Percentiles rank a stretch among this genome's conserved stretches.
Conservation (phyloP, 2,797 vertebrate species). For the Hemibagrus guttatus region DNA sequence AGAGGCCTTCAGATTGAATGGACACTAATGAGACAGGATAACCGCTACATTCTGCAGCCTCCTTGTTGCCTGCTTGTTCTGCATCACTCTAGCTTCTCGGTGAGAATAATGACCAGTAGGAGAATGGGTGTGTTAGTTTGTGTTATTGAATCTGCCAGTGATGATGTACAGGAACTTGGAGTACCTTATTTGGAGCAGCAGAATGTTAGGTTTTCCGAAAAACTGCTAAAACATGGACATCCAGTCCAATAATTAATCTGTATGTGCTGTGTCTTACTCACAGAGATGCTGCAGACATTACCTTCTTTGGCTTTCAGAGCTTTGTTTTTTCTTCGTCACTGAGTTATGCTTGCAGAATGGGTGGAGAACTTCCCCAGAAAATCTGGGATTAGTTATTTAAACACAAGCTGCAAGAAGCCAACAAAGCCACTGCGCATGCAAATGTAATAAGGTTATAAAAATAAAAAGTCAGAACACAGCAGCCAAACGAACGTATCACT, state of each 20-base stretch:
- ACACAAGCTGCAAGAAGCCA: slow-evolving; percentile 20
- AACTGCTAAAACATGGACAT: background rate
- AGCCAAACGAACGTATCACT: slow-evolving; percentile 13
- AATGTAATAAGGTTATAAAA: slow-evolving; percentile 39
- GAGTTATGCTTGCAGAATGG: slow-evolving; percentile 18
- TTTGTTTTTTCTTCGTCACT: background rate
- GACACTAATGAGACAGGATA: slow-evolving; percentile 32
- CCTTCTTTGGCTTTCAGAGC: background rate
- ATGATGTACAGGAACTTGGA: background rate
- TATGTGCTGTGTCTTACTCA: background rate
- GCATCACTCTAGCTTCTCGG: background rate
- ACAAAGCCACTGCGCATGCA: slow-evolving; percentile 12
- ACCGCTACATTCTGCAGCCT: slow-evolving; percentile 12
- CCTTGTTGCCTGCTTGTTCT: background rate
- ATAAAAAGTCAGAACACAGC: background rate
- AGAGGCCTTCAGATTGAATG: slow-evolving; percentile 3
- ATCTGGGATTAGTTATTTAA: slow-evolving; percentile 44
- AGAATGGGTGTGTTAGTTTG: background rate
- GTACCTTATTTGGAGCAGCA: background rate
- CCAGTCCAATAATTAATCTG: background rate
- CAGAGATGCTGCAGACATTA: background rate
- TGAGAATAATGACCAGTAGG: background rate
- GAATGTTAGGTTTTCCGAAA: background rate
- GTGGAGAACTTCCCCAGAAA: slow-evolving; percentile 12
- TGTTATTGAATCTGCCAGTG: background rate